Evolutionary conservation across 2,797 vertebrate genomes (phyloP).

Genomic region (Sparidentex hasta): DNA sequence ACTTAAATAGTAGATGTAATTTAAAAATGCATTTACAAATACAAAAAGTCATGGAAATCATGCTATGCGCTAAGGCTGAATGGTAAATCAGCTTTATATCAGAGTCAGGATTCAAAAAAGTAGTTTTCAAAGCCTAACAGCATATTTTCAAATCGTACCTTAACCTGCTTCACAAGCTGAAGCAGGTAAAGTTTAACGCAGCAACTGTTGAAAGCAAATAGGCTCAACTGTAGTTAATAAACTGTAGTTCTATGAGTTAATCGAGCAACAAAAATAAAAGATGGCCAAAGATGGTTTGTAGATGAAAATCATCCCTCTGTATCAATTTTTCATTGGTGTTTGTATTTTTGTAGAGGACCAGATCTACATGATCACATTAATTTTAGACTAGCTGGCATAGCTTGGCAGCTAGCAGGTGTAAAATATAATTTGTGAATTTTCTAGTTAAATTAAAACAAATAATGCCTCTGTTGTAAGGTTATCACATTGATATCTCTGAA

Average conservation of each 20-base stretch:
- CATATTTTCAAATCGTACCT: background rate
- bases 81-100: background rate
- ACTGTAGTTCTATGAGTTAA: background rate
- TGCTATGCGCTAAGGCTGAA: background rate
- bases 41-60: background rate
- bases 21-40: background rate
- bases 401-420: too few species aligned
- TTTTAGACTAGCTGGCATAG: background rate
- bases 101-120: background rate
- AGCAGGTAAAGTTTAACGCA: background rate
- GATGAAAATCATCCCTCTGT: background rate
- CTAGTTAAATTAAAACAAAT: too few species aligned
- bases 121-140: background rate
- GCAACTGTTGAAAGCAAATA: background rate
- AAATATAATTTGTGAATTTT: too few species aligned
- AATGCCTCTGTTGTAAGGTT: too few species aligned
- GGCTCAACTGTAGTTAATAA: background rate
- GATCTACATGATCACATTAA: too few species aligned
- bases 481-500: too few species aligned
- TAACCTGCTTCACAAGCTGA: background rate
- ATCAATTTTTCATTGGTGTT: background rate
- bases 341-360: background rate
- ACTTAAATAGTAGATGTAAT: background rate
- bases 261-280: background rate
- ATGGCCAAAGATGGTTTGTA: background rate